Evolutionary conservation across 2,797 vertebrate genomes (phyloP), one percentile per base, ranked within the genome.

Genomic region (Aselliscus stoliczkanus): DNA sequence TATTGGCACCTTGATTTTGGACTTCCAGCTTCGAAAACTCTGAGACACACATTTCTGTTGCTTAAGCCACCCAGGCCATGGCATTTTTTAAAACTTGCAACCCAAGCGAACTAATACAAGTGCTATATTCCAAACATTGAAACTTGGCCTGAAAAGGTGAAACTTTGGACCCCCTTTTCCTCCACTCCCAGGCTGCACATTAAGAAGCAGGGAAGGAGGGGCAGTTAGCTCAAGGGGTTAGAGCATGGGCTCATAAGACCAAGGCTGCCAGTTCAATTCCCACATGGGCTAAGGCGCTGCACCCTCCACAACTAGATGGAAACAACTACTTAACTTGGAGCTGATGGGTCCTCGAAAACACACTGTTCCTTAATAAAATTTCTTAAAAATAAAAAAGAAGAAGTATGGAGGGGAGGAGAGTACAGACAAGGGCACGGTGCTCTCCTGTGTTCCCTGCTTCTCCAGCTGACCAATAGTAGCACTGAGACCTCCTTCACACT

Each of bases 51-150:
- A 34, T 42, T 29, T 58, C 27, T 84, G 11, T 5, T 67, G 81
- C 11, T 54, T 27, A 29, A 67, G 65, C 47, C 25, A 11, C 47
- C 27, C 34, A 13, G 31, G 31, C 10, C 42, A 34, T 10, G 31
- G 31, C 20, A 34, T 64, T 31, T 64, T 52, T 88, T 29, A 62
- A 12, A 47, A 47, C 14, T 50, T 47, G 27, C 44, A 54, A n/a
- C 27, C 27, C 0, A 4, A 47, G 31, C 29, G 0, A 4, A 60
- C 39, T 2, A 13, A 58, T 2, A 37, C 20, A 14, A 17, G 44
- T 83, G 56, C 44, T 58, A 3, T 23, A 65, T 79, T 87, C 27
- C 56, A 62, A 88, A 39, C 23, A 62, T 25, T 58, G n/a, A 80
- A 31, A 11, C 72, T 31, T n/a, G 25, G 7, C 50, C 64, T 65